Percentiles rank a stretch among this genome's conserved stretches.
These are phyloP conservation scores for Helicoverpa assulta DNA, from an alignment of 2,888 invertebrate species.

Conservation along the genomic window DNA sequence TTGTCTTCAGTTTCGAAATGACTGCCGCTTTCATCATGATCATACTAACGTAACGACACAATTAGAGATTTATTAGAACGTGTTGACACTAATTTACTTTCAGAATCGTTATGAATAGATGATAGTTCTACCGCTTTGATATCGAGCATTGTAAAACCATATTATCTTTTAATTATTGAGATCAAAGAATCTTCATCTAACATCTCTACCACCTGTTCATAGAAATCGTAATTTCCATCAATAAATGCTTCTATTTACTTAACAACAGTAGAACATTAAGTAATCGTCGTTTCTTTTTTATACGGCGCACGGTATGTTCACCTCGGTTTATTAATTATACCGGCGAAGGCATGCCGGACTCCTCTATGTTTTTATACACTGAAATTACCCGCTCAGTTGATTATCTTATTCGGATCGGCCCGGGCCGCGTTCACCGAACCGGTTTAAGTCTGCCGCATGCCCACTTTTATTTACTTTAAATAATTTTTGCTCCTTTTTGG, in stretches of 20 bases:
- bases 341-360: conserved; percentile 72
- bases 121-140: conserved; percentile 1
- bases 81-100: conserved; percentile 35
- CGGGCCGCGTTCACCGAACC: conserved; percentile 75
- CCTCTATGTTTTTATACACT: conserved; percentile 80
- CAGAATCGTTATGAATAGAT: conserved; percentile 20
- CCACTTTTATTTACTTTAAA: conserved; percentile 88
- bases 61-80: conserved; percentile 54
- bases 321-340: conserved; percentile 83
- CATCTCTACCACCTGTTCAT: conserved; percentile 15
- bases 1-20: conserved; percentile 80
- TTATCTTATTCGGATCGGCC: conserved; percentile 86
- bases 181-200: conserved; percentile 13
- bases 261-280: conserved; percentile 66
- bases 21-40: conserved; percentile 77
- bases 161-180: conserved; percentile 16
- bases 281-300: conserved; percentile 66
- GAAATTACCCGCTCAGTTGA: conserved; percentile 85
- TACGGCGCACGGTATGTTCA: conserved; percentile 67
- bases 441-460: conserved; percentile 82
- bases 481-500: conserved; percentile 88
- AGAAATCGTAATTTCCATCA: conserved; percentile 50
- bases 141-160: conserved; percentile 14
- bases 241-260: conserved; percentile 63
- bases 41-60: conserved; percentile 60